Evolutionary conservation across 2,113 vertebrate genomes (phyloP), one percentile per base, ranked within the genome.

Genomic region (mouse (Mus musculus)): DNA sequence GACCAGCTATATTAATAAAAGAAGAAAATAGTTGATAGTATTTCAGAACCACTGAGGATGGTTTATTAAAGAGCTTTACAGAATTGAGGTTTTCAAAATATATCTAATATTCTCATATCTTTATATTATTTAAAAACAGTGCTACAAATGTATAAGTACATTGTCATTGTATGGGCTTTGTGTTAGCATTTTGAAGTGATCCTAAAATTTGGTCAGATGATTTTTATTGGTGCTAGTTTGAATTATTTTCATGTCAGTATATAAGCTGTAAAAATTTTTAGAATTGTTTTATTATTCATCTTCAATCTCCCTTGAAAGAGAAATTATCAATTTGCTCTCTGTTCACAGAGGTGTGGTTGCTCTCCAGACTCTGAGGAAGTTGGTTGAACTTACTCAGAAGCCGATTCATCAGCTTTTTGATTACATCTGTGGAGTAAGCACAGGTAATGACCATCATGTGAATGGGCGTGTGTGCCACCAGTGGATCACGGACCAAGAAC

Each of bases 391-490:
- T 96, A 99, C 99, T 77, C 99, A 99, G 93, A 99, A 99, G 97
- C 99, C 99, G 0, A 98, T 99, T 98, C 99, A 99, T 98, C 99
- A 99, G 95, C 99, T 99, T 76, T 99, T 99, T 98, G 99, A 99
- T 98, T 99, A 99, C 97, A 99, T 99, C 94, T 99, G 99, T 98
- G 99, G 99, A 39, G 99, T 99, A 96, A 99, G 99, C 98, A 99
- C 99, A 99, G 99, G 99, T 99, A 99, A 96, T 28, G 90, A 78
- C 63, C 54, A 6, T 72, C 63, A 10, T 1, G 28, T 30, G 20
- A 22, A 85, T 26, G 61, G 9, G 6, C 42, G 42, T 96, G 54
- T 9, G 73, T 54, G 86, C 81, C 88, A 36, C 54, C 46, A 67
- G 28, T 28, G 2, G 26, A 9, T 88, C 91, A n/a, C 59, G 28